Percentiles rank a stretch among this genome's conserved stretches.
Conservation (phyloP, 2,888 invertebrate genomes). For the Drosophila anceps region DNA sequence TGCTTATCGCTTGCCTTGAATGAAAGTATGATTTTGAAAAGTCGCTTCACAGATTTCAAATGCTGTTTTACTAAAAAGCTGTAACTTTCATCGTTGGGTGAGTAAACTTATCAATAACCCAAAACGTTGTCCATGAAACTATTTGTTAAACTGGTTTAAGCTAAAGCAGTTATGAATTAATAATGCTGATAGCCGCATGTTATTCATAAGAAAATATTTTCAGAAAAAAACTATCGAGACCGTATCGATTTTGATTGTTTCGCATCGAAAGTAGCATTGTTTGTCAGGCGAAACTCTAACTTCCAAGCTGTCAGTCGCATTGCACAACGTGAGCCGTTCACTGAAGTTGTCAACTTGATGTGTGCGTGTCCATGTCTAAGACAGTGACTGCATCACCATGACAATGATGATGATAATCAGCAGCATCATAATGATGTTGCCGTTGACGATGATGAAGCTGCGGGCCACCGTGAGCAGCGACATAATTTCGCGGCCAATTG, state of each 20-base stretch:
- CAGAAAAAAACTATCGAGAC: not conserved
- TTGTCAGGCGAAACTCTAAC: conserved; percentile 6
- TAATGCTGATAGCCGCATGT: not conserved
- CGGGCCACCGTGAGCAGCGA: conserved; percentile 54
- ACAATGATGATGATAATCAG: conserved; percentile 3
- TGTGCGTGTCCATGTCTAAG: conserved; percentile 26
- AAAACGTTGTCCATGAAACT: not conserved
- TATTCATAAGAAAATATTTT: not conserved
- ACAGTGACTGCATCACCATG: conserved; percentile 23
- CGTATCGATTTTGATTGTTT: not conserved
- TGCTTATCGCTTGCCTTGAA: conserved; percentile 16
- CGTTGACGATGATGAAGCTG: conserved; percentile 4
- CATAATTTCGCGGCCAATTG: conserved; percentile 64
- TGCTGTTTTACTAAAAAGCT: not conserved
- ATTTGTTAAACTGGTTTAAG: not conserved
- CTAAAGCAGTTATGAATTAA: not conserved
- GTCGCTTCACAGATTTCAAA: not conserved
- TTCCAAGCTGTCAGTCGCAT: conserved; percentile 17
- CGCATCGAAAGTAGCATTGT: conserved; percentile 4
- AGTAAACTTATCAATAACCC: not conserved
- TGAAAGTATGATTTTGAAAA: not conserved
- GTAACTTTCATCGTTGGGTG: not conserved
- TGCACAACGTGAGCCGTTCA: conserved; percentile 34
- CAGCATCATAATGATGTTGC: not conserved
- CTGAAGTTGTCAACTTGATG: conserved; percentile 48